A percentile compares a stretch with the other conserved stretches of the same genome.
Conservation (phyloP, 2,888 invertebrate species). For the Galerucella pusilla region DNA sequence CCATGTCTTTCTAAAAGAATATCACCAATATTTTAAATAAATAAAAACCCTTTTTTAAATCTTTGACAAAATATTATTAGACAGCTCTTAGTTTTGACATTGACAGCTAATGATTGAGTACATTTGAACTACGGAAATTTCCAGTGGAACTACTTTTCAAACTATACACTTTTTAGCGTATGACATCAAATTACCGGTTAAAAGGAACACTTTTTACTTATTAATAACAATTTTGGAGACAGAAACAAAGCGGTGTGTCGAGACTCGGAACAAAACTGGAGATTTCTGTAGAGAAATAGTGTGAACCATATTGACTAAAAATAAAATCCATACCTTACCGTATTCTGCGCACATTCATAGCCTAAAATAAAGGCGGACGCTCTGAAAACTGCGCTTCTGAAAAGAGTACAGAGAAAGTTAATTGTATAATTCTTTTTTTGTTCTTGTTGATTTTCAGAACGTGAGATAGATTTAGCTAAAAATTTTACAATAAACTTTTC, state of each 20-base stretch:
- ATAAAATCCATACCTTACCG: not conserved
- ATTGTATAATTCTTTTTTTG: too few relatives aligned
- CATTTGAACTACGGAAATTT: slow-evolving; percentile 1
- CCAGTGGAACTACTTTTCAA: not conserved
- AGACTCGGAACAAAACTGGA: too few relatives aligned
- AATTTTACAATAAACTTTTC: too few relatives aligned
- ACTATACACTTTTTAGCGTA: not conserved
- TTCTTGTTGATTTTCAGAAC: too few relatives aligned
- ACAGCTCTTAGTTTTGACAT: slow-evolving; percentile 17
- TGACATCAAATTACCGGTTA: not conserved
- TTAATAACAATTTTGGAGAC: too few relatives aligned
- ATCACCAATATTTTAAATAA: not conserved
- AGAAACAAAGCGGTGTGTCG: too few relatives aligned
- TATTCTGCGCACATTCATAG: not conserved
- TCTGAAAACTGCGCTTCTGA: not conserved
- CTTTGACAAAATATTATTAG: not conserved
- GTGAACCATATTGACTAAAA: not conserved
- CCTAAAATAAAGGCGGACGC: not conserved
- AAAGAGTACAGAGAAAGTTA: too few relatives aligned
- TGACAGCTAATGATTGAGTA: not conserved
- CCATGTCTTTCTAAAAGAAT: slow-evolving; percentile 45
- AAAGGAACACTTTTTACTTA: not conserved
- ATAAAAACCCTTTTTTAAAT: not conserved
- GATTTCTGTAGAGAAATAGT: not conserved
- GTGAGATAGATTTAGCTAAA: too few relatives aligned